phyloP scores from a whole-genome alignment of 64 coral and sea anemone genomes.

The Stichodactyla mertensii region DNA sequence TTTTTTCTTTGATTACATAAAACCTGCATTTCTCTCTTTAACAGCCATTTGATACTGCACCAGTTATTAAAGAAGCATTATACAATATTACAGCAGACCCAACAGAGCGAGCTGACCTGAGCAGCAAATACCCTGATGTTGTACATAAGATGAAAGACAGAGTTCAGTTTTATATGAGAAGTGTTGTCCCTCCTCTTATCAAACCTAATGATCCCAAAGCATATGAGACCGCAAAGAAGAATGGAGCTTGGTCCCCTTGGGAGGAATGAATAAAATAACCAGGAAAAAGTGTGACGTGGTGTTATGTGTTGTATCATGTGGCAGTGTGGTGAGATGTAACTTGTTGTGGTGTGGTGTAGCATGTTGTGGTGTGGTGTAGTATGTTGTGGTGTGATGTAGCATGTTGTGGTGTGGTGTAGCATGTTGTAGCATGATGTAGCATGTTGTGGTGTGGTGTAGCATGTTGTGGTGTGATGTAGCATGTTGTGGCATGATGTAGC shows the following conservation, averaged over 20 bases:
- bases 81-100: constrained; percentile 55
- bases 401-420: no score
- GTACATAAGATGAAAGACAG: constrained; percentile 18
- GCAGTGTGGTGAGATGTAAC: no score
- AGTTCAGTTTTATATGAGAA: background rate
- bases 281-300: no score
- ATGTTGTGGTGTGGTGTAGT: no score
- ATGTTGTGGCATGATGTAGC: no score
- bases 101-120: constrained; percentile 22
- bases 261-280: background rate
- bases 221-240: constrained; percentile 14
- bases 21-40: background rate
- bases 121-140: constrained; percentile 21
- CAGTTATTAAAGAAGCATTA: constrained; percentile 32
- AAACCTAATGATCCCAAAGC: constrained; percentile 36
- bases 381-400: no score
- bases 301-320: no score
- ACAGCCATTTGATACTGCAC: background rate
- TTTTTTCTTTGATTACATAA: background rate
- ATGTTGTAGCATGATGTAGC: no score
- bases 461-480: no score
- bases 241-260: constrained; percentile 38
- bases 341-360: no score
- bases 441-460: no score
- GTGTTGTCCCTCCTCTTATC: constrained; percentile 1